Percentiles rank a stretch among this genome's conserved stretches.
Conservation (phyloP, 2,797 vertebrate genomes). For the Podarcis lilfordi region DNA sequence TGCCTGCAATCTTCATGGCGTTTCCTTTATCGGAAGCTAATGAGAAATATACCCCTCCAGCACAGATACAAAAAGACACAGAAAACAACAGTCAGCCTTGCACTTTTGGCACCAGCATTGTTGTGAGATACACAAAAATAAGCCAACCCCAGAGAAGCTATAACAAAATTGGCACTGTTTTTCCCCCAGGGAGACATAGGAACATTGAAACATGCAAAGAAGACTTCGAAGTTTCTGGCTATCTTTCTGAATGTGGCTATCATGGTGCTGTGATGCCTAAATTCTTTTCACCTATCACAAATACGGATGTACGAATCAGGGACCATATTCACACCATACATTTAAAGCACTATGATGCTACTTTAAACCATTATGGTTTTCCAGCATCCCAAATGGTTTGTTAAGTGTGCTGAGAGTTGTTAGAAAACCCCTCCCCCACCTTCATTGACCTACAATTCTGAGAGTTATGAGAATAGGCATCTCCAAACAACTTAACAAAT, state of each 20-base stretch:
- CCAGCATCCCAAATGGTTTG: no score
- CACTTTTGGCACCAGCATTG: neutral
- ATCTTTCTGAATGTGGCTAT: neutral
- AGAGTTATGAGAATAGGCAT: no score
- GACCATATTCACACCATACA: no score
- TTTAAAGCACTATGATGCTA: no score
- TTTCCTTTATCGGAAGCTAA: slow-evolving; percentile 20
- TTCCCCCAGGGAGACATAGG: no score
- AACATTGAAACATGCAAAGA: neutral
- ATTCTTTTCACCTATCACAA: neutral
- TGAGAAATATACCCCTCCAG: slow-evolving; percentile 19
- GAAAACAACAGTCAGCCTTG: neutral
- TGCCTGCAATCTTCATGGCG: slow-evolving; percentile 10
- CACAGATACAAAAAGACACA: neutral
- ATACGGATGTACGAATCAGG: neutral
- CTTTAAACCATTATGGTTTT: no score
- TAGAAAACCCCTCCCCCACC: no score
- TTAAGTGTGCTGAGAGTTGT: no score
- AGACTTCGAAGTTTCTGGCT: neutral
- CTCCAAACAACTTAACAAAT: no score
- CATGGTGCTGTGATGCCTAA: neutral
- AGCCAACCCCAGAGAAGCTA: neutral
- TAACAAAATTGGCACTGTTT: neutral
- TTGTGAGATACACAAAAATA: neutral
- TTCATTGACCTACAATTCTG: no score